These are phyloP conservation scores for Sylvia borin DNA, from an alignment of 2,797 vertebrate genomes.

Conservation along the genomic window DNA sequence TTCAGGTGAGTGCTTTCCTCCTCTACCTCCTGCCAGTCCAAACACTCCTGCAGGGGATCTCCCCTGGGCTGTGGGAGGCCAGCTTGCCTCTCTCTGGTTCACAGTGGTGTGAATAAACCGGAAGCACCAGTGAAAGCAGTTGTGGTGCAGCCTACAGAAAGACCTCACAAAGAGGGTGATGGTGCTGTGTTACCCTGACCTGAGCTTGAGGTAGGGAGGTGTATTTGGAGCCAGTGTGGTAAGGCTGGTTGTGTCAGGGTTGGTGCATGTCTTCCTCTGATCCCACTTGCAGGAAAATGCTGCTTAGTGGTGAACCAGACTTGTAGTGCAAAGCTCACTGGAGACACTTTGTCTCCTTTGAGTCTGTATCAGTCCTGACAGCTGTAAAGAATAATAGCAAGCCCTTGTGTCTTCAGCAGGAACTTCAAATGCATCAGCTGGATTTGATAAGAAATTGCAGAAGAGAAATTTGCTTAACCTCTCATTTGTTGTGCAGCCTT, in stretches of 20 bases:
- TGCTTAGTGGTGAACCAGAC: not conserved
- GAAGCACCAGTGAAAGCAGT: not conserved
- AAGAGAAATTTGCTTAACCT: not conserved
- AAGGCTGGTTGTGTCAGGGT: not conserved
- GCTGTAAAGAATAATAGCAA: not conserved
- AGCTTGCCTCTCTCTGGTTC: fast-evolving
- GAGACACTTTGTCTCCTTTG: not conserved
- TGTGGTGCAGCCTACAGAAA: not conserved
- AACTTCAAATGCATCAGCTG: not conserved
- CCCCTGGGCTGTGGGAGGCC: not conserved
- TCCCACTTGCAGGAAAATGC: not conserved
- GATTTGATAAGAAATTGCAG: not conserved
- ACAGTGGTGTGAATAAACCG: fast-evolving
- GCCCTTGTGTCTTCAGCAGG: not conserved
- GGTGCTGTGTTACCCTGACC: not conserved
- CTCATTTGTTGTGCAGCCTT: not conserved
- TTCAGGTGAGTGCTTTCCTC: conserved; percentile 82
- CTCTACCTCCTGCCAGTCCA: not conserved
- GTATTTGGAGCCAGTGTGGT: not conserved
- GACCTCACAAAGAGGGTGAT: not conserved
- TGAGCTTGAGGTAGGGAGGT: not conserved
- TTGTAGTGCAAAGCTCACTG: not conserved
- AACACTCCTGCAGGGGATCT: not conserved
- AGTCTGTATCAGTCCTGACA: not conserved
- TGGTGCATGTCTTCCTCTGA: not conserved